A percentile compares a stretch with the other conserved stretches of the same genome.
phyloP scores from a whole-genome alignment of 2,113 vertebrate genomes.

The Paratilapia polleni region DNA sequence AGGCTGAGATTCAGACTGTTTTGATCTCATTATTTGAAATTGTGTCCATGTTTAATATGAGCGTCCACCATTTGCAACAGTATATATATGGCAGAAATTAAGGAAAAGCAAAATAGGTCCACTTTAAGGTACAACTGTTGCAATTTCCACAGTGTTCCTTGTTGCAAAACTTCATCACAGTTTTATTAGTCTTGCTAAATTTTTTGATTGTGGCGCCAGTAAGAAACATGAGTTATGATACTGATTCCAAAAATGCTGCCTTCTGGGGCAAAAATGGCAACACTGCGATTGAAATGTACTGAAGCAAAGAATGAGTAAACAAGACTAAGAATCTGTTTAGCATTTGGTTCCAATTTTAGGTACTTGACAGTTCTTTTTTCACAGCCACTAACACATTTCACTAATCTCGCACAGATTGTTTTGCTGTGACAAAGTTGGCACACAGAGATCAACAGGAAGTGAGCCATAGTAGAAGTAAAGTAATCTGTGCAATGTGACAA shows the following conservation, averaged over 20 bases:
- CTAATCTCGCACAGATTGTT: conserved; percentile 50
- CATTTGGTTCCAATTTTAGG: conserved; percentile 62
- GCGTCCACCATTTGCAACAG: neutral
- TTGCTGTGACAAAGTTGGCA: conserved; percentile 36
- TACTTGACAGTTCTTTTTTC: conserved; percentile 23
- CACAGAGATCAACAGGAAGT: conserved; percentile 40
- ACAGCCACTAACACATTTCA: conserved; percentile 31
- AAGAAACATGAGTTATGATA: conserved; percentile 1
- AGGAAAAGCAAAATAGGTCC: neutral
- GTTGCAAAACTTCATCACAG: neutral
- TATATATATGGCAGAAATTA: neutral
- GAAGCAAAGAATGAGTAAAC: conserved; percentile 27
- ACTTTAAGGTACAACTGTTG: neutral
- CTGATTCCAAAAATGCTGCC: neutral
- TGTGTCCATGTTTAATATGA: neutral
- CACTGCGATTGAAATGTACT: conserved; percentile 13
- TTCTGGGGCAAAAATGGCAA: conserved; percentile 1
- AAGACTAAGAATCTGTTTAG: conserved; percentile 23
- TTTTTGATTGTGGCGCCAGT: neutral
- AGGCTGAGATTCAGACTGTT: no score
- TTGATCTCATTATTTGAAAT: no score
- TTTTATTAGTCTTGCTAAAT: conserved; percentile 2
- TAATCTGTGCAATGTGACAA: neutral
- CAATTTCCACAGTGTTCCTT: neutral
- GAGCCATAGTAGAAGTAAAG: conserved; percentile 8